phyloP scores from a whole-genome alignment of 1,140 invertebrate species.

The Oppia nitens region DNA sequence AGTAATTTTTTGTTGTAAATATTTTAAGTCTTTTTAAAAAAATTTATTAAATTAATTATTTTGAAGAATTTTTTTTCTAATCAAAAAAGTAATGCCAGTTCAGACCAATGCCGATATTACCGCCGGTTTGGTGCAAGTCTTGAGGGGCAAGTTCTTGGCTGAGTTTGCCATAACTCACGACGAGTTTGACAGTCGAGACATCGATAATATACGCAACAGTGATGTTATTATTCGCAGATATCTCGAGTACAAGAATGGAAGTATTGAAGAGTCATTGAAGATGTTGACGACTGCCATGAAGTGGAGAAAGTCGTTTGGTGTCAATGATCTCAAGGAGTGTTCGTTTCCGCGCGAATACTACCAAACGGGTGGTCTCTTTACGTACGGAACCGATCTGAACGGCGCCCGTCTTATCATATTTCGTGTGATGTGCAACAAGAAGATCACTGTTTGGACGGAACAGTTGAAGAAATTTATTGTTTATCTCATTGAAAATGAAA shows the following conservation, averaged over 20 bases:
- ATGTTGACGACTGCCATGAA: neutral
- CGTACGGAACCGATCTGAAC: constrained; percentile 2
- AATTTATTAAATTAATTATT: too few relatives aligned
- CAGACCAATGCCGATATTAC: neutral
- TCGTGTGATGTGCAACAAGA: constrained; percentile 9
- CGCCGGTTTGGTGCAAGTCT: neutral
- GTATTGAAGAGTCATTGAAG: neutral
- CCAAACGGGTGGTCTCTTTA: neutral
- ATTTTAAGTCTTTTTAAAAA: too few relatives aligned
- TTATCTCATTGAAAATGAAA: neutral
- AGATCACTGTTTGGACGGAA: neutral
- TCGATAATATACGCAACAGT: neutral
- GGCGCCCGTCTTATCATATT: constrained; percentile 4
- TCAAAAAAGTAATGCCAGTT: neutral
- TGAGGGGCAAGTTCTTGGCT: neutral
- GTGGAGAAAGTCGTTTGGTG: neutral
- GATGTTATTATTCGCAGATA: neutral
- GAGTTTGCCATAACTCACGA: neutral
- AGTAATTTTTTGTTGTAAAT: too few relatives aligned
- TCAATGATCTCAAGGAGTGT: neutral
- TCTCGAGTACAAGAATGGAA: neutral
- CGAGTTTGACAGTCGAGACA: neutral
- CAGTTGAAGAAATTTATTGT: neutral
- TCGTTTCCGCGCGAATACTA: constrained; percentile 9
- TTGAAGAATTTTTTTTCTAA: too few relatives aligned